Evolutionary conservation across 2,113 vertebrate species (phyloP), one percentile per base, ranked within the genome.

Genomic region (Gnathonemus longibarbis): DNA sequence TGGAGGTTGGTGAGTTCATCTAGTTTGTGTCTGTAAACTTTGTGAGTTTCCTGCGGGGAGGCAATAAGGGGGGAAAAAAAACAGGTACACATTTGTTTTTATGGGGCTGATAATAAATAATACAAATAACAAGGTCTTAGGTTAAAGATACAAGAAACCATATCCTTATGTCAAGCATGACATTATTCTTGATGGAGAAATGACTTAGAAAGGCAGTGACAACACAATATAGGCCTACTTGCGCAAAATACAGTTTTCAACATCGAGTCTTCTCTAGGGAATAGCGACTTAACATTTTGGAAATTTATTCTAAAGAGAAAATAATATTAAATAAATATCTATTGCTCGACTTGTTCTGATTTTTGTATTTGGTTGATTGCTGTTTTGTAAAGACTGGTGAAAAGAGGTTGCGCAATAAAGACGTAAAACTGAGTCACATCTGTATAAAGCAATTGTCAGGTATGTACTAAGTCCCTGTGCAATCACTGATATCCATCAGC

Each of bases 1-100:
- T 99, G 98, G 84, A 99, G 95, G 10, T 93, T 96, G 0, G 96
- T 98, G 90, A 99, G 96, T 91, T 99, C 98, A 91, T 99, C 98
- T 6, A 99, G 95, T 91, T 99, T 99, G 90, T 98, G 98, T 91
- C 94, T 95, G 94, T 99, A 99, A 56, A 97, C 92, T 94, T 98
- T 98, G 94, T 99, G 98, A 0, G 96, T 97, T 95, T 99, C 98
- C 98, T 99, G 10, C 13, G 62, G 62, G 49, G 27, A 8, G 62
- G 83, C 2, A 90, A 84, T 89, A 1, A 90, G 86, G 53, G 24
- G 15, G 3, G 2, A 39, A 70, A 83, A 11, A 52, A 89, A 35
- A 52, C 27, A 11, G n/a, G 24, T 11, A 52, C n/a, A 87, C 35
- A 7, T 52, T 31, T 24, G 13, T n/a, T 15, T n/a, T 86, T 19